A percentile compares a stretch with the other conserved stretches of the same genome.
These are phyloP conservation scores for Cotesia congregata DNA, from an alignment of 2,888 invertebrate species.

Conservation along the genomic window DNA sequence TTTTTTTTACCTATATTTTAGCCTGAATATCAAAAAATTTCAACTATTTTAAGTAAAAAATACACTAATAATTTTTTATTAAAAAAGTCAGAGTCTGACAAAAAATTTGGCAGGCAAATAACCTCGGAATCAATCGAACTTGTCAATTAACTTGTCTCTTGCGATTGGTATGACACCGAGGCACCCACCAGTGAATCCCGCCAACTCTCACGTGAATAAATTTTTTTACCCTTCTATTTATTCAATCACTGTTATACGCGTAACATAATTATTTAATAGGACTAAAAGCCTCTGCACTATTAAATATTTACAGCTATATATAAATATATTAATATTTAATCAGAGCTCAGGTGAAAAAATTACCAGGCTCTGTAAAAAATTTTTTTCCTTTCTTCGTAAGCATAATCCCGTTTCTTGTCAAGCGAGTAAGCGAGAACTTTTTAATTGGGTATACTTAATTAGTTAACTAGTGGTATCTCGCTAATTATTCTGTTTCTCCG, in stretches of 20 bases:
- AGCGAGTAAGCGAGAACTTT: slow-evolving; percentile 64
- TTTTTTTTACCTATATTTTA: too few species aligned
- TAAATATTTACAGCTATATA: neutral
- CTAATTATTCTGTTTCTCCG: slow-evolving; percentile 68
- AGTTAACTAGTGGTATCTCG: slow-evolving; percentile 66
- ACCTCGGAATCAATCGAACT: neutral
- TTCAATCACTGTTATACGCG: neutral
- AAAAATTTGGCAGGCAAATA: neutral
- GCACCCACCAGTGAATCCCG: neutral
- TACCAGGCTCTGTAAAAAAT: slow-evolving; percentile 7
- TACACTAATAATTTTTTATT: neutral
- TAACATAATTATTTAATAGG: neutral
- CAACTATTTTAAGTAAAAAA: too few species aligned
- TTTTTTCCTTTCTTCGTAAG: slow-evolving; percentile 23
- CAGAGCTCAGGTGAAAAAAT: slow-evolving; percentile 23
- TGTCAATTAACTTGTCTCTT: slow-evolving; percentile 16
- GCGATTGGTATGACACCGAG: slow-evolving; percentile 14
- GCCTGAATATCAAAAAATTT: too few species aligned
- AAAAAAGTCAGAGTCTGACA: neutral
- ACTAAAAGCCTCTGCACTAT: neutral
- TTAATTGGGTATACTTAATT: slow-evolving; percentile 70
- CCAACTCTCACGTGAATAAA: neutral
- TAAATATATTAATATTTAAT: neutral
- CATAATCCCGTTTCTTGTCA: slow-evolving; percentile 42
- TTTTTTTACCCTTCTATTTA: neutral